Evolutionary conservation across 2,888 invertebrate genomes (phyloP).

Genomic region (Congeria kusceri): DNA sequence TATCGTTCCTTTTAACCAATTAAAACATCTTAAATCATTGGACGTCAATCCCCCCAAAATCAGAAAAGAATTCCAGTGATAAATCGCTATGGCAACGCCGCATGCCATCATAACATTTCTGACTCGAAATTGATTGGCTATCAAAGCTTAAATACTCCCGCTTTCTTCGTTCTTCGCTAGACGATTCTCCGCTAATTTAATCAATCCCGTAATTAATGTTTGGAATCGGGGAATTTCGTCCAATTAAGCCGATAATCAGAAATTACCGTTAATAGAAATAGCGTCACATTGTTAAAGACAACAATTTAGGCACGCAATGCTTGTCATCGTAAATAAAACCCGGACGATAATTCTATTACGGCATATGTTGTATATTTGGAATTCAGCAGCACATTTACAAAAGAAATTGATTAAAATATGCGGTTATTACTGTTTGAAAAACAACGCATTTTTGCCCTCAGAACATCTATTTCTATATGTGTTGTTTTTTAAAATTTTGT

Average conservation of each 20-base stretch:
- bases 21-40: too few relatives aligned
- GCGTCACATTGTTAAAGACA: slow-evolving; percentile 27
- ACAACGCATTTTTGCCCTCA: too few relatives aligned
- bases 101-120: slow-evolving; percentile 39
- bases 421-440: too few relatives aligned
- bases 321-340: neutral
- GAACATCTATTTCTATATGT: too few relatives aligned
- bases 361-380: too few relatives aligned
- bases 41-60: too few relatives aligned
- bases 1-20: too few relatives aligned
- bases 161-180: slow-evolving; percentile 38
- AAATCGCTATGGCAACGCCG: slow-evolving; percentile 56
- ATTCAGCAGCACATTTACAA: too few relatives aligned
- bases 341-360: too few relatives aligned
- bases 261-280: slow-evolving; percentile 60
- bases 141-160: slow-evolving; percentile 41
- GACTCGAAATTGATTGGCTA: slow-evolving; percentile 62
- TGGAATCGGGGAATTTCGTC: slow-evolving; percentile 67
- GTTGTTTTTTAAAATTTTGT: too few relatives aligned
- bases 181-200: slow-evolving; percentile 62
- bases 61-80: slow-evolving; percentile 27
- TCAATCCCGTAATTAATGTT: slow-evolving; percentile 67
- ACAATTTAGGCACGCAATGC: slow-evolving; percentile 33
- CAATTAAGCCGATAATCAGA: slow-evolving; percentile 65
- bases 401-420: too few relatives aligned